Conservation (phyloP, 2,797 vertebrate species). For the Yasuhikotakia modesta region DNA sequence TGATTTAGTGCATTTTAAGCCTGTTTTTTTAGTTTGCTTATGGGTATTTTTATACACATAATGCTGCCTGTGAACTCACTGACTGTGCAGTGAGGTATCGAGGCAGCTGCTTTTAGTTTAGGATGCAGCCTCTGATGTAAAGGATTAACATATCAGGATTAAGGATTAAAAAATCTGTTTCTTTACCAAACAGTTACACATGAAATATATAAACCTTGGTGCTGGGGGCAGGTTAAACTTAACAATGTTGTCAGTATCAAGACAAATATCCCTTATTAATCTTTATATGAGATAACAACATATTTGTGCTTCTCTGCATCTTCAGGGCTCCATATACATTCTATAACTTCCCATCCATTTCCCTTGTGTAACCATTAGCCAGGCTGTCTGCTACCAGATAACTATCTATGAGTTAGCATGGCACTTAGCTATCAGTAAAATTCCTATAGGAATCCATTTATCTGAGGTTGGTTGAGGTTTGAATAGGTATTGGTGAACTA, state of each 20-base stretch:
- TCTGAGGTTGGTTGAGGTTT: conserved; percentile 70
- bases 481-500: conserved; percentile 80
- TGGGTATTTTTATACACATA: no score
- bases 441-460: conserved; percentile 83
- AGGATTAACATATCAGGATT: not conserved
- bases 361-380: conserved; percentile 80
- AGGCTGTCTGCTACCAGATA: conserved; percentile 66
- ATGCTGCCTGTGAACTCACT: no score
- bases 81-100: no score
- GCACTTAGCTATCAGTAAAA: conserved; percentile 65
- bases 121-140: not conserved
- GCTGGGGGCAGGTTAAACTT: conserved; percentile 15
- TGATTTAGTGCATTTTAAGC: no score
- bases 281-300: conserved; percentile 55
- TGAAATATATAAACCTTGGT: conserved; percentile 19
- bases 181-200: not conserved
- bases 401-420: conserved; percentile 74
- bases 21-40: no score
- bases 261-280: conserved; percentile 40
- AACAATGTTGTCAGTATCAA: conserved; percentile 30
- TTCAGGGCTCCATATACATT: conserved; percentile 10
- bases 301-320: conserved; percentile 18
- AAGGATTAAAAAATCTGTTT: not conserved
- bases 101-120: not conserved
- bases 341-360: not conserved